Conservation (phyloP, 2,888 invertebrate species). For the Ormyrus thymus region DNA sequence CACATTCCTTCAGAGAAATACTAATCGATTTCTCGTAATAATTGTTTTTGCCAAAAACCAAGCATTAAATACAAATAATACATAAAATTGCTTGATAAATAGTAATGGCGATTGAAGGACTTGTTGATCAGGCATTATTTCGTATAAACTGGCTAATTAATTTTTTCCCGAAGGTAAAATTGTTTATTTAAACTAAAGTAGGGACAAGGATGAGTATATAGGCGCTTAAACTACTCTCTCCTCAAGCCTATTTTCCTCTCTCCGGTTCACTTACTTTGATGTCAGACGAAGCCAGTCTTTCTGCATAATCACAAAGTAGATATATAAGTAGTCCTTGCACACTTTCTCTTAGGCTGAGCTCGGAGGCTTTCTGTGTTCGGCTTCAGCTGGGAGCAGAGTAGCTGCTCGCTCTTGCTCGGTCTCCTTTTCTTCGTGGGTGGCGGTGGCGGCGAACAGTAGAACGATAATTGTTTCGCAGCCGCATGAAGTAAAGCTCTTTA, state of each 20-base stretch:
- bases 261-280: background rate
- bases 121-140: no score
- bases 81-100: no score
- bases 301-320: slow-evolving; percentile 14
- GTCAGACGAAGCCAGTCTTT: background rate
- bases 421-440: slow-evolving; percentile 6
- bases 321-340: slow-evolving; percentile 17
- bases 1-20: no score
- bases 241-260: background rate
- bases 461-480: slow-evolving; percentile 67
- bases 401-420: background rate
- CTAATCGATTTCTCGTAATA: no score
- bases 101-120: no score
- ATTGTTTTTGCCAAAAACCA: no score
- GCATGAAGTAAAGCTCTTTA: slow-evolving; percentile 65
- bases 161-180: no score
- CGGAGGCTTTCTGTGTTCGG: background rate
- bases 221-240: no score
- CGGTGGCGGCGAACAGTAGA: background rate
- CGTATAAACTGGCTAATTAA: no score
- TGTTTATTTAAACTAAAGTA: no score
- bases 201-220: no score
- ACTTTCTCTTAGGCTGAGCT: background rate
- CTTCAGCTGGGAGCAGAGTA: background rate
- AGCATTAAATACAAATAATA: no score